Percentiles rank a stretch among this genome's conserved stretches.
Evolutionary conservation across 2,888 invertebrate genomes (phyloP).

Genomic region (Dorcus parallelipipedus): DNA sequence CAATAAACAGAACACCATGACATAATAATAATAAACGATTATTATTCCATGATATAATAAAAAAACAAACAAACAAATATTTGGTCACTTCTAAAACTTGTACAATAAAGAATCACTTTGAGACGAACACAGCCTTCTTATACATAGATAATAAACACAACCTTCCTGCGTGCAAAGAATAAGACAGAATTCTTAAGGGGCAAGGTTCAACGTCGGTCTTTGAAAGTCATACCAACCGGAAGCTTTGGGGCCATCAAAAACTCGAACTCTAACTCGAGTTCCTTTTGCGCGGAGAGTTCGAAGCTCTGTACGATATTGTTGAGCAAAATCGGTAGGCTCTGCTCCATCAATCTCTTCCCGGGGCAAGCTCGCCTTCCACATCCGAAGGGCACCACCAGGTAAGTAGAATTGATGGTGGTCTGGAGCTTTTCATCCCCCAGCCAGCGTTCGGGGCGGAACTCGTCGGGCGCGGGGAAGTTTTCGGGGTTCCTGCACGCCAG

Average conservation of each 20-base stretch:
- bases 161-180: background rate
- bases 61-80: background rate
- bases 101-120: background rate
- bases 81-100: background rate
- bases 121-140: background rate
- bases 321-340: slow-evolving; percentile 69
- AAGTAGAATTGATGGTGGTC: slow-evolving; percentile 53
- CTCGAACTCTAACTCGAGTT: slow-evolving; percentile 74
- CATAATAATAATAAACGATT: background rate
- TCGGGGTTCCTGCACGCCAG: slow-evolving; percentile 73
- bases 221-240: slow-evolving; percentile 66
- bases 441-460: slow-evolving; percentile 80
- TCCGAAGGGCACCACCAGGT: slow-evolving; percentile 76
- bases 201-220: slow-evolving; percentile 42
- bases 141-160: background rate
- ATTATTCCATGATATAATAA: too few relatives aligned
- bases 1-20: background rate
- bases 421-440: slow-evolving; percentile 47
- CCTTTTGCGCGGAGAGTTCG: slow-evolving; percentile 64
- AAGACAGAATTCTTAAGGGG: background rate
- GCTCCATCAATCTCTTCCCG: slow-evolving; percentile 79
- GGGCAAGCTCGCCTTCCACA: slow-evolving; percentile 79
- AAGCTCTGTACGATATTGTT: slow-evolving; percentile 67
- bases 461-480: slow-evolving; percentile 69
- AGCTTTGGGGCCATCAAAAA: slow-evolving; percentile 76